phyloP scores from a whole-genome alignment of 1,140 invertebrate genomes.

The Musca domestica region DNA sequence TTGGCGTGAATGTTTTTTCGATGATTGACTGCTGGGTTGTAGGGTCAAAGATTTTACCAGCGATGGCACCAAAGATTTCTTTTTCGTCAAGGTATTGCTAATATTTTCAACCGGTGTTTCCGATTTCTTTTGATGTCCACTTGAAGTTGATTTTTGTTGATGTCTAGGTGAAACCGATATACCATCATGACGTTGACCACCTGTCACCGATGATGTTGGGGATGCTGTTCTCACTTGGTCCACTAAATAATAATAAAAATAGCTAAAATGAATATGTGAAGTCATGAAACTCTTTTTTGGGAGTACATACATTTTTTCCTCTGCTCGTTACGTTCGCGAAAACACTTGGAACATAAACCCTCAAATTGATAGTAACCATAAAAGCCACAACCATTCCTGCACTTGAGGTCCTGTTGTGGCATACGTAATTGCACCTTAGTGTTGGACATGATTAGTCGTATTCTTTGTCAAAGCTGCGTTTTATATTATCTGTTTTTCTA shows the following conservation, averaged over 20 bases:
- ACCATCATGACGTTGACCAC: background rate
- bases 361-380: slow-evolving; percentile 97
- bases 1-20: slow-evolving; percentile 29
- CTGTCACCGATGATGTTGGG: background rate
- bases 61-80: slow-evolving; percentile 42
- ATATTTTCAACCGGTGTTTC: slow-evolving; percentile 16
- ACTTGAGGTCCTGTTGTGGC: slow-evolving; percentile 72
- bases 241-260: no score
- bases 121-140: background rate
- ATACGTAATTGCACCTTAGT: slow-evolving; percentile 39
- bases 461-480: no score
- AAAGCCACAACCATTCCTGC: slow-evolving; percentile 93
- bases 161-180: background rate
- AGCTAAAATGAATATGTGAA: background rate
- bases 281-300: no score
- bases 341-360: slow-evolving; percentile 93
- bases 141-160: background rate
- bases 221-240: background rate
- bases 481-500: no score
- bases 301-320: slow-evolving; percentile 49
- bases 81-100: slow-evolving; percentile 27
- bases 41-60: slow-evolving; percentile 42
- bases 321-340: slow-evolving; percentile 68
- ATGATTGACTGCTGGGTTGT: slow-evolving; percentile 32
- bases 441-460: slow-evolving; percentile 14